Conservation (phyloP, 2,888 invertebrate genomes). For the Luperina testacea region DNA sequence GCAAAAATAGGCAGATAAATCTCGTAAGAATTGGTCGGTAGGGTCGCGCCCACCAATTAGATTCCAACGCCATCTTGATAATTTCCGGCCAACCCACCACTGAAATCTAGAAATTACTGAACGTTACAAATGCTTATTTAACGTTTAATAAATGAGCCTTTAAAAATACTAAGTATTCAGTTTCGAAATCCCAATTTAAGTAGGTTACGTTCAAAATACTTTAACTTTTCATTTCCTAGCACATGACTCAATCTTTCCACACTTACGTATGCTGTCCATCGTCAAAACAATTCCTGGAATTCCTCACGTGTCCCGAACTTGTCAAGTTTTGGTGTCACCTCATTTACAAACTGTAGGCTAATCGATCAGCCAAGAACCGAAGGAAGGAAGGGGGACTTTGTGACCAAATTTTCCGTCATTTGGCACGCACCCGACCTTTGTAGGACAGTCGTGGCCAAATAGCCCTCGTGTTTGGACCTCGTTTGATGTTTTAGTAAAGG, state of each 20-base stretch:
- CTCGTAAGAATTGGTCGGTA: not conserved
- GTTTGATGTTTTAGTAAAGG: slow-evolving; percentile 70
- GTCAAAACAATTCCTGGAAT: slow-evolving; percentile 58
- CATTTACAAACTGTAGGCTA: slow-evolving; percentile 52
- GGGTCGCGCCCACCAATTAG: slow-evolving; percentile 19
- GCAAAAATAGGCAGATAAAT: not conserved
- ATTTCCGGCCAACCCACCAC: slow-evolving; percentile 27
- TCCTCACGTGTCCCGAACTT: slow-evolving; percentile 40
- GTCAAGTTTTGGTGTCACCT: slow-evolving; percentile 71
- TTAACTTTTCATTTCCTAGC: slow-evolving; percentile 54
- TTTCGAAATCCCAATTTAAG: slow-evolving; percentile 43
- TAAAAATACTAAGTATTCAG: slow-evolving; percentile 45
- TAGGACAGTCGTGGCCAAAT: slow-evolving; percentile 29
- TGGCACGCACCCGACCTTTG: slow-evolving; percentile 44
- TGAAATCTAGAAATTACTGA: slow-evolving; percentile 35
- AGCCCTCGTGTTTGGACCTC: slow-evolving; percentile 7
- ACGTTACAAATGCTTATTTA: slow-evolving; percentile 57
- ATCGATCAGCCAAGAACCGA: slow-evolving; percentile 35
- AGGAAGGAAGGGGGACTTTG: not conserved
- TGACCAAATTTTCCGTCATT: slow-evolving; percentile 47
- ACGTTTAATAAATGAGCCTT: slow-evolving; percentile 58
- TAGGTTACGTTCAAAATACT: slow-evolving; percentile 57
- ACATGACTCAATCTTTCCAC: slow-evolving; percentile 58
- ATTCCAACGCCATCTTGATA: slow-evolving; percentile 16
- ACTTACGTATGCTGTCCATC: slow-evolving; percentile 46